A percentile compares a stretch with the other conserved stretches of the same genome.
These are phyloP conservation scores for Cantharis rustica DNA, from an alignment of 2,888 invertebrate genomes.

Conservation along the genomic window DNA sequence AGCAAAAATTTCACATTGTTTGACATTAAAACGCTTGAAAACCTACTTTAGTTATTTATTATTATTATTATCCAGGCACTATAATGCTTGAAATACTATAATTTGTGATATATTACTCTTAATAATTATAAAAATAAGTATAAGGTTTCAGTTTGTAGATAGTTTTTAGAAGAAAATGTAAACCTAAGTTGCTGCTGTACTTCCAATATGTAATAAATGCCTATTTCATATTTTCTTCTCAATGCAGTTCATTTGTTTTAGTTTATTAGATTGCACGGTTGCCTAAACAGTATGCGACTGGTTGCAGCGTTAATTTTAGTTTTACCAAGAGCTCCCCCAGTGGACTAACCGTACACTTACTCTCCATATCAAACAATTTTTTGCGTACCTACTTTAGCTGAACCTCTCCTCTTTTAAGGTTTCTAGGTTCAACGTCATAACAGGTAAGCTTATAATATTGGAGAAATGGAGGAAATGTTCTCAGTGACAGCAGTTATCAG, in stretches of 20 bases:
- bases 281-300: too few species aligned
- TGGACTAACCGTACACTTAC: neutral
- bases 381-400: neutral
- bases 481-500: too few species aligned
- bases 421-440: neutral
- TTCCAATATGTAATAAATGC: conserved; percentile 11
- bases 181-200: conserved; percentile 11
- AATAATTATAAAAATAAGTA: conserved; percentile 1
- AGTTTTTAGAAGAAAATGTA: conserved; percentile 1
- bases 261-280: too few species aligned
- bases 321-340: too few species aligned
- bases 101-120: conserved; percentile 11
- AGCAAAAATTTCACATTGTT: neutral
- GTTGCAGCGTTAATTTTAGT: too few species aligned
- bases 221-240: conserved; percentile 4
- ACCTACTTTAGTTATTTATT: neutral
- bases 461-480: neutral
- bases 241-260: too few species aligned
- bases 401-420: neutral
- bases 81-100: conserved; percentile 7
- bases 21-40: neutral
- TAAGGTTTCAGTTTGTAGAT: neutral
- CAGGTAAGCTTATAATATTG: neutral
- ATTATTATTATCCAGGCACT: neutral
- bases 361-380: neutral